phyloP scores from a whole-genome alignment of 2,888 invertebrate species.

The Syritta pipiens region DNA sequence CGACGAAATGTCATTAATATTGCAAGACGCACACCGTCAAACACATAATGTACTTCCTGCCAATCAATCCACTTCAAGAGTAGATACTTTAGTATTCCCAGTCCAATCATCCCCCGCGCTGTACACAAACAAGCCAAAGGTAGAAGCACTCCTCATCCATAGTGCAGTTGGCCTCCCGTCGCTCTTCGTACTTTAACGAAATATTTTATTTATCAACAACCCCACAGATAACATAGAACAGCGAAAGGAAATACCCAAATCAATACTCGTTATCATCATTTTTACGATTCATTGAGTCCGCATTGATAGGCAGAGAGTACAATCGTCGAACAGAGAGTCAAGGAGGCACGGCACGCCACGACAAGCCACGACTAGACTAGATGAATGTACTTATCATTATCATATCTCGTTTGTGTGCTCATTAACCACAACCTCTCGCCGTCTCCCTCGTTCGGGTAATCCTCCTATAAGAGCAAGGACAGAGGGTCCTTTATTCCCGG shows the following conservation, averaged over 20 bases:
- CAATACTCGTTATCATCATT: conserved; percentile 64
- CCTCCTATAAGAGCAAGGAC: conserved; percentile 25
- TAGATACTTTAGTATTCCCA: conserved; percentile 34
- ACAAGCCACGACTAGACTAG: too few species aligned
- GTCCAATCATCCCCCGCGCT: conserved; percentile 34
- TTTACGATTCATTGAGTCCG: conserved; percentile 61
- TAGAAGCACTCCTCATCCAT: not conserved
- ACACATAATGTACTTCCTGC: conserved; percentile 66
- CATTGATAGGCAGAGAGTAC: conserved; percentile 27
- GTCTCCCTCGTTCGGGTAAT: conserved; percentile 15
- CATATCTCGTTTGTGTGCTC: conserved; percentile 57
- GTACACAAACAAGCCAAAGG: not conserved
- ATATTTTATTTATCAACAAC: conserved; percentile 37
- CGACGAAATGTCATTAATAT: conserved; percentile 63
- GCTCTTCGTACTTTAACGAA: too few species aligned
- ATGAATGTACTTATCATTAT: conserved; percentile 57
- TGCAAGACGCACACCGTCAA: conserved; percentile 45
- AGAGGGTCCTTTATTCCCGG: too few species aligned
- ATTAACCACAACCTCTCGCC: conserved; percentile 43
- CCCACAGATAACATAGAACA: not conserved
- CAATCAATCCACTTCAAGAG: conserved; percentile 62
- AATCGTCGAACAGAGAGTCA: not conserved
- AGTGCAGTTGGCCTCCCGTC: too few species aligned
- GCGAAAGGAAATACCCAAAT: conserved; percentile 38
- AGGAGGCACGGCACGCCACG: not conserved